Evolutionary conservation across 2,888 invertebrate genomes (phyloP).

Genomic region (Tanypteryx hageni): DNA sequence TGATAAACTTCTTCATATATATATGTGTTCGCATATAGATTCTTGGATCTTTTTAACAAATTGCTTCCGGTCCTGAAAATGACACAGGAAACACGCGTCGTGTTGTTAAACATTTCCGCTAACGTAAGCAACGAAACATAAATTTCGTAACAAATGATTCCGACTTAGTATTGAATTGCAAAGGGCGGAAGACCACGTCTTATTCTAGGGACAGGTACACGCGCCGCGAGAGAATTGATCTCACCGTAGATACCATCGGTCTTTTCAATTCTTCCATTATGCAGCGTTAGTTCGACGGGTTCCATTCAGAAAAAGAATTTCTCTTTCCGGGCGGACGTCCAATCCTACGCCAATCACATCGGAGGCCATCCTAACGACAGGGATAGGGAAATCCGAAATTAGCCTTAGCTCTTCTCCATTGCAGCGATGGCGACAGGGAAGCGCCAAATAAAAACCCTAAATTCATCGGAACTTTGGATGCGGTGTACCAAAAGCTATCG

Average conservation of each 20-base stretch:
- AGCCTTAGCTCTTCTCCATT: background rate
- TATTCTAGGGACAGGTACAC: conserved; percentile 8
- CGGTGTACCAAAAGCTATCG: no score
- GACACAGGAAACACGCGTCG: conserved; percentile 60
- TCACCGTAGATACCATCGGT: background rate
- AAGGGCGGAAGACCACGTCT: no score
- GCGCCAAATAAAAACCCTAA: background rate
- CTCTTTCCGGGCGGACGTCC: background rate
- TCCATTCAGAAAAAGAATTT: background rate
- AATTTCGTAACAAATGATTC: conserved; percentile 1
- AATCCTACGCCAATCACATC: background rate
- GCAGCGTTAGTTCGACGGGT: background rate
- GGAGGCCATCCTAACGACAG: no score
- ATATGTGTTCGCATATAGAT: conserved; percentile 3
- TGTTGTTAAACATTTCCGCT: conserved; percentile 30
- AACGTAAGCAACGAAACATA: background rate
- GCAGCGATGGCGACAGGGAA: background rate
- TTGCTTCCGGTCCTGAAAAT: conserved; percentile 34
- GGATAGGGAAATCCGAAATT: background rate
- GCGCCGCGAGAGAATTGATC: background rate
- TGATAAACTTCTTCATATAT: background rate
- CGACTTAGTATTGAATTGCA: no score
- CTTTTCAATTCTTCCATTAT: background rate
- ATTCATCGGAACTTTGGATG: background rate
- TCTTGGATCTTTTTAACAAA: conserved; percentile 30